A percentile compares a stretch with the other conserved stretches of the same genome.
Conservation (phyloP, 2,888 invertebrate species). For the Sarcophaga variegata region DNA sequence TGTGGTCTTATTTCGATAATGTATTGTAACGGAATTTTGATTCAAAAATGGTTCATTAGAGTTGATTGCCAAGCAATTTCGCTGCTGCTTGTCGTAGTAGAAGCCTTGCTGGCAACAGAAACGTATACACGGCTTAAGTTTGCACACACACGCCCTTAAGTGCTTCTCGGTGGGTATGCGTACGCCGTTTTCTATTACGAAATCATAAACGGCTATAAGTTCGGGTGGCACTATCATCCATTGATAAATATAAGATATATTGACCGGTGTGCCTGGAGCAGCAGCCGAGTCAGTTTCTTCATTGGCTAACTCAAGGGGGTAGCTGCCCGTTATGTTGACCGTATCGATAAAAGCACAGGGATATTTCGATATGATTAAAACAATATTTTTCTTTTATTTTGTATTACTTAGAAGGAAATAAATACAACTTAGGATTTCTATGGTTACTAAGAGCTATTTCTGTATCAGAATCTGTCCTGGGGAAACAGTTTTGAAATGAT, state of each 20-base stretch:
- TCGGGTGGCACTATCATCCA: conserved; percentile 76
- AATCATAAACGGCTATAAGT: conserved; percentile 76
- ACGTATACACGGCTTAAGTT: conserved; percentile 77
- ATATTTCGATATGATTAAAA: conserved; percentile 68
- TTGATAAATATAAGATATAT: conserved; percentile 75
- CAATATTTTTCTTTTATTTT: too few species aligned
- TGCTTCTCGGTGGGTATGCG: conserved; percentile 74
- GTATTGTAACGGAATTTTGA: conserved; percentile 56
- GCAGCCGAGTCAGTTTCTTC: neutral
- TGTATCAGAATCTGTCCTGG: too few species aligned
- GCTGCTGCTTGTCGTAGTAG: conserved; percentile 71
- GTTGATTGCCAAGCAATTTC: conserved; percentile 66
- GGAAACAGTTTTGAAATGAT: too few species aligned
- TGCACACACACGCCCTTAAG: conserved; percentile 79
- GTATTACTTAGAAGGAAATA: too few species aligned
- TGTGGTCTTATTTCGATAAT: conserved; percentile 71
- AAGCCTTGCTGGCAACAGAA: conserved; percentile 78
- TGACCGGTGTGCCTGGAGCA: conserved; percentile 61
- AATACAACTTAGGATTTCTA: too few species aligned
- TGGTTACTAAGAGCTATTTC: too few species aligned
- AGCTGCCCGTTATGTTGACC: conserved; percentile 77
- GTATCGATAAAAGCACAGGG: conserved; percentile 79
- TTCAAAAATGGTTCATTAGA: conserved; percentile 45
- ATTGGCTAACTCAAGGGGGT: conserved; percentile 47
- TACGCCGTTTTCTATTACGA: conserved; percentile 75